Base-by-base conservation (phyloP, 2,113 vertebrate species). In the Perca fluviatilis region DNA sequence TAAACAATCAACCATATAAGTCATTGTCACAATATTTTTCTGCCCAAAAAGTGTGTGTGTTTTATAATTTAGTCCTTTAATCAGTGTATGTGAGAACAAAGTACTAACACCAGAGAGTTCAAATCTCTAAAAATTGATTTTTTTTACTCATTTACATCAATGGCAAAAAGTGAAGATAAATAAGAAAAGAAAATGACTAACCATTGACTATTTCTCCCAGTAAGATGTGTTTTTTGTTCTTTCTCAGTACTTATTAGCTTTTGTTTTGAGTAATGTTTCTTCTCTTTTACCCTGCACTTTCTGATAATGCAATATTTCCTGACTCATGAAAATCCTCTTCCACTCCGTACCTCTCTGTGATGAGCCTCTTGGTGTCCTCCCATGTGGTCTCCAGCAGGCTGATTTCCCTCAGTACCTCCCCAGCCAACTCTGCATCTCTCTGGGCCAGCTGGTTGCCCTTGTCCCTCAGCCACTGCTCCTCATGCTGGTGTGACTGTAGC, bases 401-500 rank as follows among this genome's bases (percentile, higher is more conserved):
- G 76, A 98, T 95, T 73, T 97, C 97, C 71, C 93, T 95, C 60
- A 97, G 94, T 0, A 96, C 95, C 83, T 97, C 97, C 53, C 94
- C 93, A 3, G 96, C 96, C 66, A 96, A 86, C 53, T 96, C 93
- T 25, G 94, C 89, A 74, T 99, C 97, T 93, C 96, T 97, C 86
- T 97, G 95, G 33, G 96, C 96, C 80, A 99, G 96, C 92, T 98
- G 97, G 61, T 97, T 97, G 33, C 96, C 97, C 92, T 98, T 99
- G 81, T 98, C 97, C 93, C 94, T 97, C 40, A 99, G 88, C 98
- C 98, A 99, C 80, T 96, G 96, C 43, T 97, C 95, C 85, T 99
- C 97, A 47, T 99, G 97, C 61, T 98, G 97, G 50, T 98, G 96
- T 53, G 97, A 97, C 92, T 96, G 97, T 6, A 99, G 7, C 80